Percentiles rank a stretch among this genome's conserved stretches.
These are phyloP conservation scores for Tragelaphus imberbis DNA, from an alignment of 2,113 vertebrate species.

Conservation along the genomic window DNA sequence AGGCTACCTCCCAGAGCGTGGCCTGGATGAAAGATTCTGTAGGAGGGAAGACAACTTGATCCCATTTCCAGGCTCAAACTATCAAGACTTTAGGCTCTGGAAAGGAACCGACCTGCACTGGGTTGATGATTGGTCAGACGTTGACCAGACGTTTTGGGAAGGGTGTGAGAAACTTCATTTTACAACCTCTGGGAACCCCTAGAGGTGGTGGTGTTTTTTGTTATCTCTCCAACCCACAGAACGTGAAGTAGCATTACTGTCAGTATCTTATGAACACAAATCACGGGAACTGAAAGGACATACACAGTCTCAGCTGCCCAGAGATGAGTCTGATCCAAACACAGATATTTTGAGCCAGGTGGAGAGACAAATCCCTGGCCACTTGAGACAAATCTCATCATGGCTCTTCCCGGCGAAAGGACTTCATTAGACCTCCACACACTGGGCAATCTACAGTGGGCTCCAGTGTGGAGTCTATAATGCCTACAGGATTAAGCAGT, in stretches of 20 bases:
- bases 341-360: background rate
- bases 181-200: background rate
- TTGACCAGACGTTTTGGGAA: background rate
- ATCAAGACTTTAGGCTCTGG: background rate
- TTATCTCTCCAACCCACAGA: background rate
- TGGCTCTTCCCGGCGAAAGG: background rate
- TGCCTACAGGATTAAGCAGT: background rate
- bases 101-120: background rate
- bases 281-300: background rate
- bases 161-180: background rate
- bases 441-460: rapidly evolving
- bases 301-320: background rate
- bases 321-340: background rate
- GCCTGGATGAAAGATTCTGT: background rate
- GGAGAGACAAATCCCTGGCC: background rate
- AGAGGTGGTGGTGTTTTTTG: background rate
- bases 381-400: background rate
- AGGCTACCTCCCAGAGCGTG: background rate
- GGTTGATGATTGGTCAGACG: background rate
- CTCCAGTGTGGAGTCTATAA: rapidly evolving
- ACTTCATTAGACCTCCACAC: no score
- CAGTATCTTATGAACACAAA: background rate
- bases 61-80: background rate
- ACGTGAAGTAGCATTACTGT: background rate
- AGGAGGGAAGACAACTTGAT: background rate